These are phyloP conservation scores for Puma concolor DNA, from an alignment of 2,113 vertebrate species.

Conservation along the genomic window DNA sequence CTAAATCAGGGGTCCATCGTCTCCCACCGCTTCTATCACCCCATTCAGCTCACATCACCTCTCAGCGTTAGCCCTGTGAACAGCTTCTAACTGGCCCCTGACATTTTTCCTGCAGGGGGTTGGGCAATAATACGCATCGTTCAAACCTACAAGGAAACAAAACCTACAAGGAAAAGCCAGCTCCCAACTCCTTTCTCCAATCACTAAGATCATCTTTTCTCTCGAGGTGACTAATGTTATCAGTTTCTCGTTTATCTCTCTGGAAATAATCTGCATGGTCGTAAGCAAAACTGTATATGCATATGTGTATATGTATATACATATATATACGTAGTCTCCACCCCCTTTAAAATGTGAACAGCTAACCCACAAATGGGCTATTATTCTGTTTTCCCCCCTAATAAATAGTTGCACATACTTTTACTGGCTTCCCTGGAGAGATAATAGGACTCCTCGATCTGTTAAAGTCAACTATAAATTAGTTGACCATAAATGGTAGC, in stretches of 20 bases:
- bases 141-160: no score
- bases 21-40: neutral
- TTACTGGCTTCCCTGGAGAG: neutral
- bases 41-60: fast-evolving
- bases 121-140: fast-evolving
- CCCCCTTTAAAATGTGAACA: neutral
- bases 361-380: neutral
- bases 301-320: neutral
- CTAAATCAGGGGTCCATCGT: no score
- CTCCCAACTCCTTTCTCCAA: neutral
- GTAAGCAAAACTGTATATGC: neutral
- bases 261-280: neutral
- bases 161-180: neutral
- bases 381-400: neutral
- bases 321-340: neutral
- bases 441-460: neutral
- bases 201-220: neutral
- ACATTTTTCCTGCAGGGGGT: no score
- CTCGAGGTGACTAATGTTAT: neutral
- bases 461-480: neutral
- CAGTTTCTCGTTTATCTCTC: neutral
- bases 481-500: neutral
- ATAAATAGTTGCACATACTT: neutral
- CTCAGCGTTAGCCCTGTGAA: fast-evolving
- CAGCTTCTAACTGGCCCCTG: fast-evolving